Base-by-base conservation (phyloP, 2,113 vertebrate genomes). In the Hyperoodon ampullatus region DNA sequence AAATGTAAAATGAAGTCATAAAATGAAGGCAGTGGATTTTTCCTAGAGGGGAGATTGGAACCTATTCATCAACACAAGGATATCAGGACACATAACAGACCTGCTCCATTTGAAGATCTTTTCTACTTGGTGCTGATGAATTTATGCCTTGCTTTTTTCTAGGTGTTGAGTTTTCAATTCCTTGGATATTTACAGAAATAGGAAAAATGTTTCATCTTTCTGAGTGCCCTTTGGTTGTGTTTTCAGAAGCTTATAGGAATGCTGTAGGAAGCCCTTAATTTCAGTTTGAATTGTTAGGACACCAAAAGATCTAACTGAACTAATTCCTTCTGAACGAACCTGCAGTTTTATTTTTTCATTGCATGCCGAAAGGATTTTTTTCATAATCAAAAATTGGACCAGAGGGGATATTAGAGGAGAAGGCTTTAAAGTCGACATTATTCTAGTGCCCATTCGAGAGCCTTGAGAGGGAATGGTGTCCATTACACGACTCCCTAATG, bases 81-180 rank as follows among this genome's bases (percentile, higher is more conserved):
- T 66, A 30, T 23, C 50, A 55, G 77, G 60, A 78, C 44, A 91
- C 9, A 5, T n/a, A 33, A 80, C 42, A 91, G 35, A 90, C 39
- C n/a, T 84, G 74, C 44, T 88, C 16, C 63, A 93, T 82, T 80
- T 81, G 53, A 75, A 75, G 72, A 47, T 50, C 14, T 44, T 58
- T 96, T 95, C 68, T 96, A n/a, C 66, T 93, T 50, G 86, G 92
- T 96, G 96, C 95, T 96, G 83, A 88, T 91, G 84, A 95, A 88
- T 91, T 84, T 81, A 66, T 75, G 42, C 72, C 80, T 85, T 93
- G 77, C 28, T 81, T 96, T 97, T 93, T 75, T 80, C 39, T 87
- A 75, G 66, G 44, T 94, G 66, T 83, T 80, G 44, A 53, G 66
- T 96, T 91, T 94, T 92, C 33, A 93, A 39, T 77, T 89, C 88